Evolutionary conservation across 2,888 invertebrate species (phyloP).

Genomic region (Lampropteryx suffumata): DNA sequence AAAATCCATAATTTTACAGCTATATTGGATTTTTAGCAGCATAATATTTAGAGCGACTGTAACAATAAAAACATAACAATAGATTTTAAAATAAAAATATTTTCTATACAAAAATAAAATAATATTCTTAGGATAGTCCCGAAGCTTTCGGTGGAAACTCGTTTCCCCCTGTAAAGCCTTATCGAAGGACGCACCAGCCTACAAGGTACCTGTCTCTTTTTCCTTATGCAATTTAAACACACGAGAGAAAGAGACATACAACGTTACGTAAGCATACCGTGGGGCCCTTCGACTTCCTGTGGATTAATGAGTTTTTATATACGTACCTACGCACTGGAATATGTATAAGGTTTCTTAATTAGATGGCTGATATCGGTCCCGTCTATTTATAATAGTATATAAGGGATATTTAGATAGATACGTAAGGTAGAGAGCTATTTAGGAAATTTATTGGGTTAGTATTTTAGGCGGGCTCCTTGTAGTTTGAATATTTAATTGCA

Average conservation of each 20-base stretch:
- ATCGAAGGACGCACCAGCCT: conserved; percentile 63
- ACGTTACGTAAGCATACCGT: conserved; percentile 47
- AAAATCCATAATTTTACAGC: too few species aligned
- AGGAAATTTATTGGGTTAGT: conserved; percentile 37
- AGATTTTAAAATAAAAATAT: neutral
- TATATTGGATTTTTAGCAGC: too few species aligned
- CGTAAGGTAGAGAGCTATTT: conserved; percentile 34
- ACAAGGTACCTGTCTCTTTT: conserved; percentile 68
- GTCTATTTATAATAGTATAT: conserved; percentile 35
- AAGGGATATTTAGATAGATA: conserved; percentile 36
- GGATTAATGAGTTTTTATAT: conserved; percentile 56
- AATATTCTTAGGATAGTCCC: conserved; percentile 53
- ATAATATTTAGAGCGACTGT: too few species aligned
- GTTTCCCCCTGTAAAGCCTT: conserved; percentile 74
- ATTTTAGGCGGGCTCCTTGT: conserved; percentile 36
- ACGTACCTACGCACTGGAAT: conserved; percentile 46
- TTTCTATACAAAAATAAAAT: conserved; percentile 24
- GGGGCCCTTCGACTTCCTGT: conserved; percentile 49
- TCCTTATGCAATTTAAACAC: conserved; percentile 37
- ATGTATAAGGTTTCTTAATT: conserved; percentile 53
- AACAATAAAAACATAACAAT: too few species aligned
- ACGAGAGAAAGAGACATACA: conserved; percentile 49
- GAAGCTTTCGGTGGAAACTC: conserved; percentile 72
- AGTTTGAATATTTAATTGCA: conserved; percentile 35
- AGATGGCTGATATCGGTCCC: conserved; percentile 47